Evolutionary conservation across 2,888 invertebrate species (phyloP).

Genomic region (Tanytarsus gracilentus): DNA sequence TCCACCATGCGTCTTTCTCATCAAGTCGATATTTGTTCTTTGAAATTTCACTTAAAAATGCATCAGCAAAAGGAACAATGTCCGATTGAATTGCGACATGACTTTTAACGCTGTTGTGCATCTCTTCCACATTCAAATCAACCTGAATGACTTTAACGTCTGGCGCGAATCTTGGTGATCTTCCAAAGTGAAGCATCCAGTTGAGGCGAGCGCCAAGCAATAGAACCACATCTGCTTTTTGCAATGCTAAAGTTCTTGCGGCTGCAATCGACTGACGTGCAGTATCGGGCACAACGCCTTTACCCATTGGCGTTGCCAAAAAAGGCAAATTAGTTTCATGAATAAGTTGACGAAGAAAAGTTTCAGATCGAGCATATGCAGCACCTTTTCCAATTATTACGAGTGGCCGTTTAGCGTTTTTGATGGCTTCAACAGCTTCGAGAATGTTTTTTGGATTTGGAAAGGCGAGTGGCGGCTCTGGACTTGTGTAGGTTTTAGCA

Average conservation of each 20-base stretch:
- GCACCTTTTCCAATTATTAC: conserved; percentile 88
- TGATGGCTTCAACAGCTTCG: conserved; percentile 59
- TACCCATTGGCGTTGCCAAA: conserved; percentile 92
- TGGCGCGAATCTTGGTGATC: conserved; percentile 69
- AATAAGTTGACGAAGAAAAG: conserved; percentile 59
- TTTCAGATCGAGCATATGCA: conserved; percentile 72
- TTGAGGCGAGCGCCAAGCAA: conserved; percentile 86
- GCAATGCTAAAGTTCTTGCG: conserved; percentile 76
- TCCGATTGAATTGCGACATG: conserved; percentile 79
- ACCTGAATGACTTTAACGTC: conserved; percentile 86
- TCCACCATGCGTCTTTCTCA: conserved; percentile 66
- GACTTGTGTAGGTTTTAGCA: conserved; percentile 40
- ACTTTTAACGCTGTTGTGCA: conserved; percentile 79
- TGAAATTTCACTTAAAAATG: conserved; percentile 52
- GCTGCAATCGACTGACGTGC: conserved; percentile 69
- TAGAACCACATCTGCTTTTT: conserved; percentile 79
- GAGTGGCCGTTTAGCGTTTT: conserved; percentile 68
- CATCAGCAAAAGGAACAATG: conserved; percentile 60
- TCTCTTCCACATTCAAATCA: conserved; percentile 81
- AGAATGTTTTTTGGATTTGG: conserved; percentile 63
- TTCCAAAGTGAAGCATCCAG: conserved; percentile 97
- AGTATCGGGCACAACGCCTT: conserved; percentile 66
- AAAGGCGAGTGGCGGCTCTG: conserved; percentile 54
- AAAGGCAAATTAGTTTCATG: conserved; percentile 70
- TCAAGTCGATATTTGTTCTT: conserved; percentile 51